Evolutionary conservation across 2,888 invertebrate species (phyloP), one percentile per base, ranked within the genome.

Genomic region (Synanthedon vespiformis): DNA sequence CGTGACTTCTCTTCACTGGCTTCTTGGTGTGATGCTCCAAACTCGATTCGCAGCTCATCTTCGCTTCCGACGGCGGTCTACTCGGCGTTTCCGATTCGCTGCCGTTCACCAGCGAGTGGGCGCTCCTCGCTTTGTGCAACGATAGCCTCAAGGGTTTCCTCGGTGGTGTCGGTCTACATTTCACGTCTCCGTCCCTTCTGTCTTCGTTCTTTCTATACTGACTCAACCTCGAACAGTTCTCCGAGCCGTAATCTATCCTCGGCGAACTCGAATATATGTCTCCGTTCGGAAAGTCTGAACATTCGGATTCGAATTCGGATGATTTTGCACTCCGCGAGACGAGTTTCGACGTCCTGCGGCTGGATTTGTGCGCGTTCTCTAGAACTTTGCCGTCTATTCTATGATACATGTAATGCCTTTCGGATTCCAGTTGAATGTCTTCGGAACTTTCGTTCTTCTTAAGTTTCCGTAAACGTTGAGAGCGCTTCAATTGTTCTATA

Each of bases 71-170:
- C 2, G 72, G 66, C 34, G 80, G 72, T 51, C 78, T 62, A 54
- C 77, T 74, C n/a, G 68, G 65, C 11, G 73, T 64, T 64, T 91
- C 91, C 12, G 80, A 70, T 57, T 83, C 84, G 63, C 78, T 77
- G 34, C 84, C 83, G 63, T 75, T 75, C 50, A 78, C 63, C 16
- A 94, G 90, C 0, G 94, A 94, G 67, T 94, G 94, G 51, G 94
- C 89, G 74, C 95, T 95, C 57, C 93, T 91, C 0, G 95, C 94
- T 62, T 95, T 91, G 70, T 95, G 95, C 51, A 96, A 78, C 0
- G 95, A 95, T 47, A 96, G 80, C 10, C 95, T 88, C 51, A 95
- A 76, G 0, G 95, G 96, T 70, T 96, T 96, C 65, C 95, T 93
- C 16, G 95, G 96, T 4, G 95, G 95, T 12, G 92, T 92, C 0